These are phyloP conservation scores for Cyprinodon brontotheroides DNA, from an alignment of 2,113 vertebrate species.

Conservation along the genomic window DNA sequence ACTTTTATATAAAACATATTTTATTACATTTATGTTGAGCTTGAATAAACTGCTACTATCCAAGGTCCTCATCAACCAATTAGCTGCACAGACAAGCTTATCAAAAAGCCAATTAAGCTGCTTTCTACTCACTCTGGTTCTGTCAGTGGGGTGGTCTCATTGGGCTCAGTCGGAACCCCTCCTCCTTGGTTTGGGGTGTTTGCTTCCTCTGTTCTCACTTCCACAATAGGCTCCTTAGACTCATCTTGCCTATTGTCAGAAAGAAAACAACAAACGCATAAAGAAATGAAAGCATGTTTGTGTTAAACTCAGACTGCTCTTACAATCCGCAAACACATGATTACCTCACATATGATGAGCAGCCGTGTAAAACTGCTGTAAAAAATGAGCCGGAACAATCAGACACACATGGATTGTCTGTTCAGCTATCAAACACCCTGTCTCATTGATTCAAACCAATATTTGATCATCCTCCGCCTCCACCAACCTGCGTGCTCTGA, in stretches of 20 bases:
- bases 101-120: background rate
- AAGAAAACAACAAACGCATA: background rate
- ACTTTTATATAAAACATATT: background rate
- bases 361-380: background rate
- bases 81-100: background rate
- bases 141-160: constrained; percentile 96
- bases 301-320: background rate
- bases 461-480: constrained; percentile 33
- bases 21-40: background rate
- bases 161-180: constrained; percentile 90
- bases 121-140: constrained; percentile 89
- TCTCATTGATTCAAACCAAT: constrained; percentile 1
- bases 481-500: constrained; percentile 31
- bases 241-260: constrained; percentile 90
- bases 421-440: background rate
- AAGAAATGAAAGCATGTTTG: background rate
- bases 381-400: background rate
- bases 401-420: background rate
- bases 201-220: constrained; percentile 94
- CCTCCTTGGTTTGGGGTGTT: constrained; percentile 90
- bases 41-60: background rate
- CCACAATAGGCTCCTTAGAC: constrained; percentile 98
- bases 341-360: background rate
- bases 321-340: background rate
- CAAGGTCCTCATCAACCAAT: background rate